Evolutionary conservation across 1,140 invertebrate species (phyloP).

Genomic region (Papilio polyxenes): DNA sequence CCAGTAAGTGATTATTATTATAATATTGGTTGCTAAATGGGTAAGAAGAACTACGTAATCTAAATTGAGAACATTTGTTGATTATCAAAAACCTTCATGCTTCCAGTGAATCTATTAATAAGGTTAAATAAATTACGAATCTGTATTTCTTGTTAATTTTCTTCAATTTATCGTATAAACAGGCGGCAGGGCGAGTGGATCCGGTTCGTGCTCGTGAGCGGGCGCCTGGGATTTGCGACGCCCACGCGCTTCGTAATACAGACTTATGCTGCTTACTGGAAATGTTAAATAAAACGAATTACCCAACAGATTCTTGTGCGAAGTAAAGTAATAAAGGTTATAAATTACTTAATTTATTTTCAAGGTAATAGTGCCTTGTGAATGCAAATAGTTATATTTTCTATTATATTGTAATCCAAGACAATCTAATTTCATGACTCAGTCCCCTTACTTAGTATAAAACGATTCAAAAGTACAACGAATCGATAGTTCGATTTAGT

Average conservation of each 20-base stretch:
- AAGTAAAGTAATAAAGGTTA: neutral
- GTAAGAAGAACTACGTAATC: too few relatives aligned
- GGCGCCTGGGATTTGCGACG: constrained; percentile 20
- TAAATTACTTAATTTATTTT: neutral
- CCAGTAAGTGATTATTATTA: neutral
- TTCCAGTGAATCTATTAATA: neutral
- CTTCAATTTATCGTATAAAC: constrained; percentile 33
- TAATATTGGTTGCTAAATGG: too few relatives aligned
- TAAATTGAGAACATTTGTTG: too few relatives aligned
- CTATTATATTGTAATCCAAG: too few relatives aligned
- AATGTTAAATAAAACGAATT: constrained; percentile 34
- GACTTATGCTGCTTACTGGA: constrained; percentile 36
- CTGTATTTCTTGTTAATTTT: constrained; percentile 23
- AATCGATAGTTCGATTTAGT: too few relatives aligned
- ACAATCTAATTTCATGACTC: too few relatives aligned
- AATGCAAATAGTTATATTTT: neutral
- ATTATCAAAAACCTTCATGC: too few relatives aligned
- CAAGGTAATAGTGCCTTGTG: neutral
- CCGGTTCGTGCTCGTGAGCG: constrained; percentile 30
- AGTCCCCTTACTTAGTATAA: too few relatives aligned
- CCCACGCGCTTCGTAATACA: constrained; percentile 35
- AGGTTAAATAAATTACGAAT: neutral
- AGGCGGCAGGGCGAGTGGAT: neutral
- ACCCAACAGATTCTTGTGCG: neutral
- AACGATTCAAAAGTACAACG: too few relatives aligned